These are phyloP conservation scores for Leptocoma aspasia DNA, from an alignment of 2,113 vertebrate genomes.

Conservation along the genomic window DNA sequence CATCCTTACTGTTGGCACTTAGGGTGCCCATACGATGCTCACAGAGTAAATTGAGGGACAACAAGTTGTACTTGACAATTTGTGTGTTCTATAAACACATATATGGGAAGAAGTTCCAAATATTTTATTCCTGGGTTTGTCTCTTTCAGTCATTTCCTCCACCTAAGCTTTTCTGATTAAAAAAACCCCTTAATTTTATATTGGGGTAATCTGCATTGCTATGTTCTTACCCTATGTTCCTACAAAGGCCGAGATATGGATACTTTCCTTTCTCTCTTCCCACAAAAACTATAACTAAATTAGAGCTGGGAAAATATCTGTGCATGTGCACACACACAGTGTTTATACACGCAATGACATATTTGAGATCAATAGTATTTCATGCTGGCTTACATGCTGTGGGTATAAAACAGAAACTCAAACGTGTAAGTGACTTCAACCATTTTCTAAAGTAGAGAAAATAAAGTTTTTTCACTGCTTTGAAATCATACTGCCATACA, in stretches of 20 bases:
- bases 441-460: neutral
- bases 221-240: neutral
- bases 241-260: neutral
- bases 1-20: neutral
- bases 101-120: neutral
- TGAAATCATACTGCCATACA: neutral
- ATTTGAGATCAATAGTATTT: neutral
- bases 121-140: neutral
- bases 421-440: neutral
- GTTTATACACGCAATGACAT: neutral
- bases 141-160: neutral
- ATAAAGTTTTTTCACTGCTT: neutral
- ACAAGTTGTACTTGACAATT: neutral
- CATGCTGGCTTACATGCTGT: neutral
- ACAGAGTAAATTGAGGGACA: neutral
- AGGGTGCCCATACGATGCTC: accelerated
- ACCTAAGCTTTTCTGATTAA: neutral
- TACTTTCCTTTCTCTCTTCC: neutral
- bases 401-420: neutral
- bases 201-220: neutral
- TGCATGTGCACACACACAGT: no score
- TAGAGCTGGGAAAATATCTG: neutral
- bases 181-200: neutral
- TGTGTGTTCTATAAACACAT: neutral
- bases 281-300: neutral